Base-by-base conservation (phyloP, 2,888 invertebrate species). In the Cosmia trapezina region DNA sequence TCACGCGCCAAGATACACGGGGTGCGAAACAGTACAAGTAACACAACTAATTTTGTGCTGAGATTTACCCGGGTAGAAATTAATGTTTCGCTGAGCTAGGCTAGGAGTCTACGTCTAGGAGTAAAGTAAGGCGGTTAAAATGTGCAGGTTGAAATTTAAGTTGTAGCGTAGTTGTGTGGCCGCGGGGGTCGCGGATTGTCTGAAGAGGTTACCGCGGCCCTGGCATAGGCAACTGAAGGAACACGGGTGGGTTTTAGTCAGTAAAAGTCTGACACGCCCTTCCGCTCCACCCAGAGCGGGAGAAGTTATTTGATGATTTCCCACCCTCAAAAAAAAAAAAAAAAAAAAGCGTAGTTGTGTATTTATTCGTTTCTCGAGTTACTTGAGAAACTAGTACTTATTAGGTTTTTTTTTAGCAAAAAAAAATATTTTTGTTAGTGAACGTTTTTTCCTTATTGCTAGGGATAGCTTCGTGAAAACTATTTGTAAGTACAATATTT, bases 1-100 rank as follows among this genome's bases (percentile, higher is more conserved):
- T 85, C 83, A 83, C 83, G 87, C 85, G 81, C 76, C 70, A 79
- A 85, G 83, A 86, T 86, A 82, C 76, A 69, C 72, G 73, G 73
- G 69, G 76, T 76, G 83, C 67, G 78, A 77, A 80, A 83, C 71
- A 84, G 75, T 80, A 71, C 65, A 71, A 74, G 74, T 76, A 73
- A 73, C 75, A 60, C 54, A 78, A 80, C 81, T 78, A 78, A 83
- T 81, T 76, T 76, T 66, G 72, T 41, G 53, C 37, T 47, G 62
- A 73, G 81, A 78, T 78, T 81, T 76, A 74, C 37, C 60, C 60
- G 60, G 53, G 43, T 70, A 57, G 47, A 70, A 81, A 81, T 74
- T 71, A 73, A 73, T 78, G 53, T 75, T 17, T 65, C 51, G 49
- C 53, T 68, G 37, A 28, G 53, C 65, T 41, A 7, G 41, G 53